phyloP scores from a whole-genome alignment of 2,113 vertebrate species.

The Psephotus haematonotus region DNA sequence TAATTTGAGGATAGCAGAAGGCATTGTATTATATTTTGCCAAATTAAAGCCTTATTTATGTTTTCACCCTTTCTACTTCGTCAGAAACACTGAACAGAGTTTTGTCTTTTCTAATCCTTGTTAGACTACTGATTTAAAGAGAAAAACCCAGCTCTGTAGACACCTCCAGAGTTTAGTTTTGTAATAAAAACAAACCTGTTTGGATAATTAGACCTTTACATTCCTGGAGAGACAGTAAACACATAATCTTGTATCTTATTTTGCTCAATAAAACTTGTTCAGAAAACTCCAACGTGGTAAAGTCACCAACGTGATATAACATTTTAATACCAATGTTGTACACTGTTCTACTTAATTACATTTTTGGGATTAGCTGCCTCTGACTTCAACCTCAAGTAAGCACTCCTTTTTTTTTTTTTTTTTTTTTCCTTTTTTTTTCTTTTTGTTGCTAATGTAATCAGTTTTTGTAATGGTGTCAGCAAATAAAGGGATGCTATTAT shows the following conservation, averaged over 20 bases:
- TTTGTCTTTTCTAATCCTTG: constrained; percentile 87
- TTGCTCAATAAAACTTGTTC: constrained; percentile 78
- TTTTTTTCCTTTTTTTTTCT: not conserved
- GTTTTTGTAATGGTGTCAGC: constrained; percentile 80
- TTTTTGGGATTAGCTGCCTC: constrained; percentile 78
- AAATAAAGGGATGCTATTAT: constrained; percentile 83
- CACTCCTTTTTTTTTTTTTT: constrained; percentile 52
- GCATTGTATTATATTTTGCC: constrained; percentile 87
- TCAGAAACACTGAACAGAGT: constrained; percentile 87
- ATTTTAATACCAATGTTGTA: constrained; percentile 81
- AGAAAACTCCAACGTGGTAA: constrained; percentile 68
- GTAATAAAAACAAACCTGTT: constrained; percentile 75
- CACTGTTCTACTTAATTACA: constrained; percentile 76
- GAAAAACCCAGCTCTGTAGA: constrained; percentile 74
- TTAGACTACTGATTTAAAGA: constrained; percentile 86
- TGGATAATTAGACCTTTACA: constrained; percentile 84
- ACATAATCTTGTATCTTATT: constrained; percentile 75
- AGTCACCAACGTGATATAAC: constrained; percentile 70
- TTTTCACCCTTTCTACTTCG: constrained; percentile 87
- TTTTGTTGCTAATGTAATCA: constrained; percentile 77
- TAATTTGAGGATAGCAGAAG: constrained; percentile 76
- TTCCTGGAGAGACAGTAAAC: constrained; percentile 80
- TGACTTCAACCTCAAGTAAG: constrained; percentile 79
- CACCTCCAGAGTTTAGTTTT: constrained; percentile 85
- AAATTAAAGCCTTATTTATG: constrained; percentile 91